Conservation (phyloP, 1,140 invertebrate genomes). For the Drosophila nikananu region DNA sequence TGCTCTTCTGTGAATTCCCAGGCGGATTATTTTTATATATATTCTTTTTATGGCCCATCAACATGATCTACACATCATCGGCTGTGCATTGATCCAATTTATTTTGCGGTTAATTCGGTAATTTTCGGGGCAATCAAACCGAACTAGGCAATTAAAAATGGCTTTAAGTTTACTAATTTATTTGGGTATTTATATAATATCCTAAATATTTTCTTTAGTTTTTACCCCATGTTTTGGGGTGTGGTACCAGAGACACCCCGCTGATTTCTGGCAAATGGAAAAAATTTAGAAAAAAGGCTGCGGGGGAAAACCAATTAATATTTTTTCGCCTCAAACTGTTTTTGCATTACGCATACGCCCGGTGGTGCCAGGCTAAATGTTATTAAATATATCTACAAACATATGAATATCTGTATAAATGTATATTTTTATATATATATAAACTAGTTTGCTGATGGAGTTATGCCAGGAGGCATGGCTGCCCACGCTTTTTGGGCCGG, state of each 20-base stretch:
- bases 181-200: neutral
- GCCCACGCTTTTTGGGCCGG: constrained; percentile 14
- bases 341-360: constrained; percentile 46
- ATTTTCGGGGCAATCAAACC: constrained; percentile 7
- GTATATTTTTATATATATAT: neutral
- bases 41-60: constrained; percentile 35
- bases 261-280: constrained; percentile 6
- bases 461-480: constrained; percentile 20
- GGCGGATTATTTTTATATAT: neutral
- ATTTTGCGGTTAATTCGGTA: constrained; percentile 35
- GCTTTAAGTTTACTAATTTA: neutral
- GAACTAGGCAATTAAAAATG: constrained; percentile 2
- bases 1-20: constrained; percentile 15
- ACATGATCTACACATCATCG: constrained; percentile 43
- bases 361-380: constrained; percentile 50
- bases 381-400: constrained; percentile 43
- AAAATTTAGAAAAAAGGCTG: neutral
- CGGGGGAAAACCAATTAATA: constrained; percentile 35
- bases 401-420: neutral
- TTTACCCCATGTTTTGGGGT: neutral
- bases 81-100: constrained; percentile 54
- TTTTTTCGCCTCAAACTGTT: constrained; percentile 18
- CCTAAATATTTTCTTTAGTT: neutral
- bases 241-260: constrained; percentile 12
- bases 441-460: constrained; percentile 3